Evolutionary conservation across 2,113 vertebrate species (phyloP).

Genomic region (Talpa occidentalis): DNA sequence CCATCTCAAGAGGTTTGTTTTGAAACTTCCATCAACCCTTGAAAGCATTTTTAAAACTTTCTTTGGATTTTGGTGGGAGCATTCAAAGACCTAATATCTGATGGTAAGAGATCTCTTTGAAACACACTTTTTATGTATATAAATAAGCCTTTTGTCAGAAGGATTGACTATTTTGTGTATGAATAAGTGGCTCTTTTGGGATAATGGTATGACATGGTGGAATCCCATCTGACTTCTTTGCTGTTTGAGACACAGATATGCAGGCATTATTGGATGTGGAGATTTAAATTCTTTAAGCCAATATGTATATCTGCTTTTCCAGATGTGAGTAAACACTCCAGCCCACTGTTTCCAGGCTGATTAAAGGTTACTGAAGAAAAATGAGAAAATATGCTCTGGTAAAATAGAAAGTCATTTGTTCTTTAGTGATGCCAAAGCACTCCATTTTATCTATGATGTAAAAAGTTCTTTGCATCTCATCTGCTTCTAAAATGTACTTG

Average conservation of each 20-base stretch:
- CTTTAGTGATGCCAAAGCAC: background rate
- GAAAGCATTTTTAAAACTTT: background rate
- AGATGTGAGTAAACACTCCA: background rate
- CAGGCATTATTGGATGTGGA: background rate
- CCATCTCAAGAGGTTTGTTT: background rate
- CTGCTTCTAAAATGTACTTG: background rate
- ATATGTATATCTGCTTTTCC: background rate
- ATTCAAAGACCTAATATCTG: background rate
- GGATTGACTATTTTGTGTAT: background rate
- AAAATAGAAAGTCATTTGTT: background rate
- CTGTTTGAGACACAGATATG: background rate
- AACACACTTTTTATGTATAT: background rate
- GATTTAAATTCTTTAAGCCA: background rate
- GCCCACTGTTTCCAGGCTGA: background rate
- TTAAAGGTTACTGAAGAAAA: conserved; percentile 19
- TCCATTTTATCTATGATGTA: background rate
- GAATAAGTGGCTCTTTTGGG: background rate
- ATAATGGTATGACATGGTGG: background rate
- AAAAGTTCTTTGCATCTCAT: background rate
- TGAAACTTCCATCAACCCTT: background rate
- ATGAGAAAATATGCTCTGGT: background rate
- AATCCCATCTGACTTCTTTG: background rate
- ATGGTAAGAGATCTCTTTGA: background rate
- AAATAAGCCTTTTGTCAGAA: background rate
- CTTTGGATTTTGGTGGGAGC: background rate